A percentile compares a stretch with the other conserved stretches of the same genome.
These are phyloP conservation scores for Micrastur ruficollis DNA, from an alignment of 2,797 vertebrate genomes.

Conservation along the genomic window DNA sequence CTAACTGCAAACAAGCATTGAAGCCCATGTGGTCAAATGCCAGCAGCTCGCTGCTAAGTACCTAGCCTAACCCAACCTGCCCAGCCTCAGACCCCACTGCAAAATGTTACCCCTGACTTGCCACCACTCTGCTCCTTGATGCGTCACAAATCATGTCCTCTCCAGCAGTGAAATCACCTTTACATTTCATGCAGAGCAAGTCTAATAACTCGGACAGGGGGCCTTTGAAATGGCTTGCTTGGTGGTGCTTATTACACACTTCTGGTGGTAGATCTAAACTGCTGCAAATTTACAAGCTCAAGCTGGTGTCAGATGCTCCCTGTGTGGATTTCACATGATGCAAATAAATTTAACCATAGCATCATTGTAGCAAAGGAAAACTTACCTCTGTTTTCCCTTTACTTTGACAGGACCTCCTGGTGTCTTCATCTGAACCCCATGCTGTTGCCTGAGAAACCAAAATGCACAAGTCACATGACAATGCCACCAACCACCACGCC, in stretches of 20 bases:
- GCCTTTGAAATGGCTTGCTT: neutral
- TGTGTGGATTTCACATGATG: neutral
- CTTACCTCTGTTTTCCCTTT: constrained; percentile 96
- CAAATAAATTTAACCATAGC: neutral
- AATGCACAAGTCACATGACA: constrained; percentile 48
- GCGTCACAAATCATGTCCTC: neutral
- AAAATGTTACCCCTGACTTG: neutral
- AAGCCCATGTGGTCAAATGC: neutral
- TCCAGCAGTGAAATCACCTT: constrained; percentile 15
- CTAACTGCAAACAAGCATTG: neutral
- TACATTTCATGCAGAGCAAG: neutral
- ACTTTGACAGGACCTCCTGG: constrained; percentile 96
- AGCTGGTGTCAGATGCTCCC: neutral
- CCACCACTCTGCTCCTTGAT: neutral
- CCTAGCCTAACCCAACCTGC: neutral
- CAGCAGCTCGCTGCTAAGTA: neutral
- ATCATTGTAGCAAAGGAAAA: neutral
- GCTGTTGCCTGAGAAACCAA: constrained; percentile 89
- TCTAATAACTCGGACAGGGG: neutral
- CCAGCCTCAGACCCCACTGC: neutral
- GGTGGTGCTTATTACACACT: neutral
- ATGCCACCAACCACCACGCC: neutral
- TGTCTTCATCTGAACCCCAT: constrained; percentile 95
- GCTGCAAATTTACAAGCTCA: neutral
- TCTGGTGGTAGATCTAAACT: neutral